These are phyloP conservation scores for Trachelus troglodyta DNA, from an alignment of 2,888 invertebrate species.

Conservation along the genomic window DNA sequence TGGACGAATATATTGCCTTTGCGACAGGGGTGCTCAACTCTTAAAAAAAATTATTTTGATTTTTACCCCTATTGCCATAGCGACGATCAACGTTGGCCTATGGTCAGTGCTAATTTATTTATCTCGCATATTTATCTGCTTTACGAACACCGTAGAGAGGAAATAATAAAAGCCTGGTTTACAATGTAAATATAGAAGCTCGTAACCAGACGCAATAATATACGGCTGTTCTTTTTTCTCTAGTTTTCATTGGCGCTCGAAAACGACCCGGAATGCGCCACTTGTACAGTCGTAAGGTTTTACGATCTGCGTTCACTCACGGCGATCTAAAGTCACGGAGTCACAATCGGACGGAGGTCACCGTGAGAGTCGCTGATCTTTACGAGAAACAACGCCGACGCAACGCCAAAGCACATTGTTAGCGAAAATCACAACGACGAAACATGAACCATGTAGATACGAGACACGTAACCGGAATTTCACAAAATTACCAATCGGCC, in stretches of 20 bases:
- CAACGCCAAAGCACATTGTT: background rate
- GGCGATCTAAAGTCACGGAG: background rate
- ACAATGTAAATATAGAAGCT: background rate
- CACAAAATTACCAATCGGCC: background rate
- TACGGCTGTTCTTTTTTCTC: background rate
- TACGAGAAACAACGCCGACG: background rate
- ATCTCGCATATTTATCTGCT: background rate
- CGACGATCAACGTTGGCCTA: background rate
- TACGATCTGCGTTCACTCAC: background rate
- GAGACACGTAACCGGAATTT: background rate
- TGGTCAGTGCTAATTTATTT: background rate
- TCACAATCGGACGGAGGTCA: background rate
- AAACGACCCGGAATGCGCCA: background rate
- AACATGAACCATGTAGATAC: background rate
- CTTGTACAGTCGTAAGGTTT: background rate
- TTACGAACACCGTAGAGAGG: background rate
- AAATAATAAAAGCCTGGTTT: background rate
- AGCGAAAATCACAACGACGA: background rate
- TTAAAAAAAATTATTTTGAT: background rate
- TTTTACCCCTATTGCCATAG: background rate
- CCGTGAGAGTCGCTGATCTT: background rate
- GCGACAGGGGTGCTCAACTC: background rate
- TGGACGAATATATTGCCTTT: conserved; percentile 14
- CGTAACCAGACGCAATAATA: background rate
- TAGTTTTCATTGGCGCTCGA: background rate